A percentile compares a stretch with the other conserved stretches of the same genome.
Conservation (phyloP, 2,888 invertebrate genomes). For the Caenorhabditis angaria region DNA sequence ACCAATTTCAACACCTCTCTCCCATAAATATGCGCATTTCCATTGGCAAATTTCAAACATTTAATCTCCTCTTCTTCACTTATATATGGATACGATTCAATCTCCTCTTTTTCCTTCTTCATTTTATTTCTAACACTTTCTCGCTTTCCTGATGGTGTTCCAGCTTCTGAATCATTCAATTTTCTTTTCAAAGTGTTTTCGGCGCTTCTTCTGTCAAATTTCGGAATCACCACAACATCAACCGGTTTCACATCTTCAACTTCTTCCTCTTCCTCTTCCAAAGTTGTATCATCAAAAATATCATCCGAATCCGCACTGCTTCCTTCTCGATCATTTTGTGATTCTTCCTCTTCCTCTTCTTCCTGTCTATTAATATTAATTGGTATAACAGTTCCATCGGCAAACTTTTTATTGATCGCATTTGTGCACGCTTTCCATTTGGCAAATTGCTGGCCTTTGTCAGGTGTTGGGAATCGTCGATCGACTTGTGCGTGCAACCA, state of each 20-base stretch:
- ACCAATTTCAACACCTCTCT: slow-evolving; percentile 41
- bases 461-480: slow-evolving; percentile 52
- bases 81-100: slow-evolving; percentile 48
- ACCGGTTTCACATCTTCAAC: not conserved
- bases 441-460: slow-evolving; percentile 41
- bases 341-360: not conserved
- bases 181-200: slow-evolving; percentile 22
- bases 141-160: slow-evolving; percentile 22
- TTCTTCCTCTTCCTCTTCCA: not conserved
- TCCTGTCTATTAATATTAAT: not conserved
- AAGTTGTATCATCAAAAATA: slow-evolving; percentile 8
- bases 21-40: slow-evolving; percentile 54
- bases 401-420: slow-evolving; percentile 49
- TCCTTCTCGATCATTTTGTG: not conserved
- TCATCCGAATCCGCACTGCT: slow-evolving; percentile 15
- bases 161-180: slow-evolving; percentile 11
- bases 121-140: slow-evolving; percentile 34
- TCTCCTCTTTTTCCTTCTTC: slow-evolving; percentile 33
- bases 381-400: slow-evolving; percentile 6
- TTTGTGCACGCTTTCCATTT: slow-evolving; percentile 61
- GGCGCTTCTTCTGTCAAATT: not conserved
- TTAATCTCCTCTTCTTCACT: slow-evolving; percentile 49
- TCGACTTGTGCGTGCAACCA: slow-evolving; percentile 59
- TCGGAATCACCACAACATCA: no score
- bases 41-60: slow-evolving; percentile 34